Conservation (phyloP, 1,140 invertebrate genomes). For the Aplysia californica region DNA sequence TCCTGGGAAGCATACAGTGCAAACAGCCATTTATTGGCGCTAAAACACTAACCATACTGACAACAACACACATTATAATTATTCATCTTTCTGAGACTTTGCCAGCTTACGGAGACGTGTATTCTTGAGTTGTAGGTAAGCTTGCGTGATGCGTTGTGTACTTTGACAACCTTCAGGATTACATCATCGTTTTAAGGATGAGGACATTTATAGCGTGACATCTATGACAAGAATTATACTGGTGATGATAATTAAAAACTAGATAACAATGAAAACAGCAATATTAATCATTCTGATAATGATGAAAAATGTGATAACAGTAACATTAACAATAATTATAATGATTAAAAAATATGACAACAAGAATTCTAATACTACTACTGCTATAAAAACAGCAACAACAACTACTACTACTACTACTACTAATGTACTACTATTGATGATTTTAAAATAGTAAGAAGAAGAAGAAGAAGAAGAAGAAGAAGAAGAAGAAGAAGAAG, state of each 20-base stretch:
- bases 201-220: neutral
- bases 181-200: neutral
- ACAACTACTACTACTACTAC: no score
- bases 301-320: neutral
- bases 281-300: neutral
- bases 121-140: no score
- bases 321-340: slow-evolving; percentile 9
- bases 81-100: neutral
- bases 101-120: no score
- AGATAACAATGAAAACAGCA: neutral
- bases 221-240: neutral
- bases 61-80: no score
- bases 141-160: no score
- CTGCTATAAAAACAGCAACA: no score
- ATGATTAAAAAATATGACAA: slow-evolving; percentile 2
- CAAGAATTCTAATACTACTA: slow-evolving; percentile 2
- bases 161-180: neutral
- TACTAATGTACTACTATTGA: no score
- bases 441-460: no score
- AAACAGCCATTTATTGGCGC: no score
- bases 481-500: neutral
- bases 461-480: no score
- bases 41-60: no score
- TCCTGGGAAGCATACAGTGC: no score
- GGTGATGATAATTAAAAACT: neutral